Conservation (phyloP, 2,888 invertebrate species). For the Macaria liturata region DNA sequence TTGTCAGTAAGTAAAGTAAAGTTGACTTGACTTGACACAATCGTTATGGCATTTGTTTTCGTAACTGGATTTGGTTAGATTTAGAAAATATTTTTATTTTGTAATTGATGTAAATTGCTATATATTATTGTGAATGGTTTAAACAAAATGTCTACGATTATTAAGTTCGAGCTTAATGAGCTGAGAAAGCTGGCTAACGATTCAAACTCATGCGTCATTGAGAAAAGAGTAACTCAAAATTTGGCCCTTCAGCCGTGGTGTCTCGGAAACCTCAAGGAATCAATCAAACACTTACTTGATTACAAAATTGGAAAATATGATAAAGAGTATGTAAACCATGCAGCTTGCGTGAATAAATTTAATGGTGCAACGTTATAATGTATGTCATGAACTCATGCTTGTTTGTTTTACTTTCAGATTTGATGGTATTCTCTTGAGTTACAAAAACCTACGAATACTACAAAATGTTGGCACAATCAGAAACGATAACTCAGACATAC, state of each 20-base stretch:
- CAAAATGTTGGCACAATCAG: slow-evolving; percentile 83
- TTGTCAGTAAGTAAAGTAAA: too few relatives aligned
- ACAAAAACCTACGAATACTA: slow-evolving; percentile 85
- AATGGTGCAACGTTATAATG: not conserved
- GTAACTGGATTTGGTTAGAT: not conserved
- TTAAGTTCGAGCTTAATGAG: slow-evolving; percentile 80
- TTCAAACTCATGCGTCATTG: slow-evolving; percentile 82
- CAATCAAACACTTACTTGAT: slow-evolving; percentile 83
- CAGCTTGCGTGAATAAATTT: not conserved
- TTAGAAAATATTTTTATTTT: not conserved
- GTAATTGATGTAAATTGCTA: not conserved
- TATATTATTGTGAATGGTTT: slow-evolving; percentile 1
- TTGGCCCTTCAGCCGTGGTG: slow-evolving; percentile 85
- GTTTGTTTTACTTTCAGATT: slow-evolving; percentile 73
- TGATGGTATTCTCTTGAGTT: slow-evolving; percentile 86
- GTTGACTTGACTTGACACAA: too few relatives aligned
- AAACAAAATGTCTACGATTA: slow-evolving; percentile 69
- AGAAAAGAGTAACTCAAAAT: slow-evolving; percentile 81
- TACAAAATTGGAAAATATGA: slow-evolving; percentile 85
- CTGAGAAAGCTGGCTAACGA: slow-evolving; percentile 79
- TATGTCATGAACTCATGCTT: not conserved
- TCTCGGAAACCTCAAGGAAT: slow-evolving; percentile 81
- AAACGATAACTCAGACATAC: slow-evolving; percentile 85
- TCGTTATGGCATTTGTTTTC: too few relatives aligned
- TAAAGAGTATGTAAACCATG: slow-evolving; percentile 77